Evolutionary conservation across 2,888 invertebrate genomes (phyloP), one percentile per base, ranked within the genome.

Genomic region (Drosophila kuntzei): DNA sequence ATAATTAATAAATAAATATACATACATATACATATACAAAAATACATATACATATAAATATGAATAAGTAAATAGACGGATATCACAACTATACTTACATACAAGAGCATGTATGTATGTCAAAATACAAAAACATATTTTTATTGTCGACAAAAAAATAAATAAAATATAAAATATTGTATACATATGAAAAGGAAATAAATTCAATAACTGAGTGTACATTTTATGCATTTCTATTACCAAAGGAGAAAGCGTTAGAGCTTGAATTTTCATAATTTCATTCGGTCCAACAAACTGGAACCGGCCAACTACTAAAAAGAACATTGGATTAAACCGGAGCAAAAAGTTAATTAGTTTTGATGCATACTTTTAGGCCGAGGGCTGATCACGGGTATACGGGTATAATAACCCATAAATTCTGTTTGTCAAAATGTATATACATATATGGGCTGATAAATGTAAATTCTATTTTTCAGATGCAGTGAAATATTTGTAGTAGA

Each of bases 191-290:
- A 73, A 64, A 41, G 16, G 50, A 73, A 81, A 80, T 83, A 86
- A 80, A 86, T 79, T 71, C 62, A 67, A 86, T 86, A 80, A 69
- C 69, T 80, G 69, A 79, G 72, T 72, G 79, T 73, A 54, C 16
- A 18, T 37, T 9, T 32, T 1, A n/a, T 32, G 27, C 25, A 25
- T 25, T 18, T 34, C 16, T 39, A 16, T 22, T 49, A 37, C 34
- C 16, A 22, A 27, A 18, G 3, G 3, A 12, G 7, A 9, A 51
- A 18, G 49, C 57, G 59, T 9, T 32, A 27, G 32, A 49, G 55
- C 53, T 46, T 34, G 3, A 53, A 71, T 58, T 58, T 32, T 29
- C 14, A n/a, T 59, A 49, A 25, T 14, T 18, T 3, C 20, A 41
- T 20, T 29, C 7, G 4, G 39, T 6, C n/a, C 53, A 39, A 29